A percentile compares a stretch with the other conserved stretches of the same genome.
Conservation (phyloP, 1,140 invertebrate species). For the Camponotus pennsylvanicus region DNA sequence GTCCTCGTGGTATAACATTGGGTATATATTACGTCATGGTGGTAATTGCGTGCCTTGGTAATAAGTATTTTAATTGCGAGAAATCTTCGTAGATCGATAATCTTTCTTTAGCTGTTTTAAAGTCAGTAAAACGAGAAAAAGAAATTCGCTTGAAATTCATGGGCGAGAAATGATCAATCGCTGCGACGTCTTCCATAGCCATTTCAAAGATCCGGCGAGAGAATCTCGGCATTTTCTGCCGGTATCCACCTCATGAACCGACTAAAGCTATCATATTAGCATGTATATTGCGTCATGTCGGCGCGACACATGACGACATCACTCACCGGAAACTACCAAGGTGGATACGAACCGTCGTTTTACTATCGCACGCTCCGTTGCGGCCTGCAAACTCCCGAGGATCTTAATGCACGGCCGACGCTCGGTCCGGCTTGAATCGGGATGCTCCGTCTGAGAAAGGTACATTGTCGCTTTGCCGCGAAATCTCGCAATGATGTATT, state of each 20-base stretch:
- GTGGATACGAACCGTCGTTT: constrained; percentile 47
- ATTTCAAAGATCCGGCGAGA: constrained; percentile 51
- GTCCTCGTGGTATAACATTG: background rate
- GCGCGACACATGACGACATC: constrained; percentile 69
- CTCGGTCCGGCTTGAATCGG: background rate
- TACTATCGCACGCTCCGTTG: constrained; percentile 33
- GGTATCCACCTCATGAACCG: constrained; percentile 59
- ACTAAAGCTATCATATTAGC: constrained; percentile 75
- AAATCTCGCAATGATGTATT: constrained; percentile 1
- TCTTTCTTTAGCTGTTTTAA: background rate
- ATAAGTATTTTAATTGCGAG: background rate
- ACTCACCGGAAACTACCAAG: constrained; percentile 60
- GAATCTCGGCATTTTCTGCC: constrained; percentile 61
- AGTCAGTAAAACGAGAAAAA: constrained; percentile 2
- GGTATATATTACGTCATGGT: background rate
- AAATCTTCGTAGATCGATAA: constrained; percentile 17
- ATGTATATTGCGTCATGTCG: constrained; percentile 79
- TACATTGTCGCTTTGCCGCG: constrained; percentile 9
- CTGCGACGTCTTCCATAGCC: constrained; percentile 36
- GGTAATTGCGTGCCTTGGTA: background rate
- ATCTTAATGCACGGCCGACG: background rate
- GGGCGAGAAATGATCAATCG: background rate
- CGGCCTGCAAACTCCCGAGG: constrained; percentile 8
- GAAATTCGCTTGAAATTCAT: constrained; percentile 46
- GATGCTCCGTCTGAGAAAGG: constrained; percentile 8